These are phyloP conservation scores for Apteryx owenii DNA, from an alignment of 2,113 vertebrate genomes.

Conservation along the genomic window DNA sequence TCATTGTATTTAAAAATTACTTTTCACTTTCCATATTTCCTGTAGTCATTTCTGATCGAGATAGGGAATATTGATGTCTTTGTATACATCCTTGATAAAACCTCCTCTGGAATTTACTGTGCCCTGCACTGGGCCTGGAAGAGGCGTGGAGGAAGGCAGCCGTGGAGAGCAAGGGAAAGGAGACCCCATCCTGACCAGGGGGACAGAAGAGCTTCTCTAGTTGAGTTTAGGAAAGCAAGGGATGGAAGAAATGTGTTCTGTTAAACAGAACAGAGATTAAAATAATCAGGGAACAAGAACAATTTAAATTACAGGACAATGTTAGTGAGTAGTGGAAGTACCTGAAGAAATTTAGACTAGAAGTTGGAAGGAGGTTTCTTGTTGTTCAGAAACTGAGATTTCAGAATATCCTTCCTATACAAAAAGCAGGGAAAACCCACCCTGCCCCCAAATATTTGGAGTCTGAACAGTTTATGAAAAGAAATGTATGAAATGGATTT, in stretches of 20 bases:
- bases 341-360: background rate
- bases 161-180: background rate
- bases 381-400: background rate
- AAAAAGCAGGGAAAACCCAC: background rate
- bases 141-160: background rate
- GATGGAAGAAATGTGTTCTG: background rate
- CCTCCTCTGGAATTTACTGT: background rate
- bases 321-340: background rate
- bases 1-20: background rate
- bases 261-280: background rate
- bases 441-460: background rate
- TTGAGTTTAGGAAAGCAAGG: background rate
- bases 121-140: background rate
- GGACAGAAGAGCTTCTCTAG: background rate
- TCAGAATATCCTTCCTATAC: background rate
- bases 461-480: background rate
- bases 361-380: background rate
- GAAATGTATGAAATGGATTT: accelerated
- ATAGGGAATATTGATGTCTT: background rate
- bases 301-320: background rate
- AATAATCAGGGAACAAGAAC: background rate
- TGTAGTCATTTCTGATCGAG: background rate
- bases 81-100: background rate
- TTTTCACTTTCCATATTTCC: background rate
- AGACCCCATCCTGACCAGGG: too few species aligned